Conservation (phyloP, 1,140 invertebrate genomes). For the Apis mellifera region Amel_HAv3.1 CM009931.2:20680501-20681000, state of each 20-base stretch:
- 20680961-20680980: too few species aligned
- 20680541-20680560: conserved; percentile 26
- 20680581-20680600: conserved; percentile 37
- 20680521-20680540: conserved; percentile 30
- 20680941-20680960: not conserved
- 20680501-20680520: conserved; percentile 43
- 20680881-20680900: too few species aligned
- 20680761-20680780: too few species aligned
- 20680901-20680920: not conserved
- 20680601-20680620: conserved; percentile 36
- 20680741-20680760: not conserved
- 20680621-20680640: conserved; percentile 1
- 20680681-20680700: conserved; percentile 19
- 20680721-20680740: not conserved
- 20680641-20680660: conserved; percentile 4
- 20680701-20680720: not conserved
- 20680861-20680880: not conserved
- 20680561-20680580: conserved; percentile 26
- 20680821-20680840: not conserved
- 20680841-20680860: too few species aligned
- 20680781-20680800: not conserved
- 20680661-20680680: conserved; percentile 1
- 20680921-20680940: not conserved
- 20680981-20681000: too few species aligned
- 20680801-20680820: too few species aligned